Evolutionary conservation across 2,797 vertebrate genomes (phyloP), one percentile per base, ranked within the genome.

Genomic region (Thamnophis elegans): DNA sequence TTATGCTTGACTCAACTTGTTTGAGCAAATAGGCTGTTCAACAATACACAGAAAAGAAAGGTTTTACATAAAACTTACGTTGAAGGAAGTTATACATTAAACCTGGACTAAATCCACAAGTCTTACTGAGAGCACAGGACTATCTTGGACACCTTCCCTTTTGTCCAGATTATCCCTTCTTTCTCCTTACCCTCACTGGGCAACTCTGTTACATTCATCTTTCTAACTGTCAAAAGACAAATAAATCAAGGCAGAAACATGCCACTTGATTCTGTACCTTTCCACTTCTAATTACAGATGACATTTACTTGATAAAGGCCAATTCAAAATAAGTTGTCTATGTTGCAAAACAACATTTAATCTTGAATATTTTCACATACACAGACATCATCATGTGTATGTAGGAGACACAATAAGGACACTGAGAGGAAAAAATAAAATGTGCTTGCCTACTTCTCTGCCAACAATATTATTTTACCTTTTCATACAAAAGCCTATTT

Each of bases 311-410:
- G 0, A 51, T 0, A 60, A n/a, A 85, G 42, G 11, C 0, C 22
- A 26, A n/a, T 4, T 0, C 0, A 0, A 10, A 18, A 28, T 73
- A 0, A 13, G 7, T 2, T 26, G 7, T 5, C 2, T 47, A 32
- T 3, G 8, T 82, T 53, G 51, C 73, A 4, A 68, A 1, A 85
- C 5, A 1, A 91, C 68, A 26, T 82, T 54, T 53, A 54, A 85
- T 82, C 59, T 13, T 53, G 28, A 28, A 16, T 22, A 4, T 0
- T 82, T 10, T 11, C 55, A 59, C 2, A 65, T n/a, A 65, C 60
- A 65, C 12, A n/a, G 42, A 9, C 53, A 18, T 3, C 12, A 3
- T 13, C 87, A 5, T 87, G 18, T 26, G 3, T 1, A 51, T 4
- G 13, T 56, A 32, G 55, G 28, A 73, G 55, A 22, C 9, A 55